Conservation (phyloP, 2,888 invertebrate species). For the Acleris holmiana region DNA sequence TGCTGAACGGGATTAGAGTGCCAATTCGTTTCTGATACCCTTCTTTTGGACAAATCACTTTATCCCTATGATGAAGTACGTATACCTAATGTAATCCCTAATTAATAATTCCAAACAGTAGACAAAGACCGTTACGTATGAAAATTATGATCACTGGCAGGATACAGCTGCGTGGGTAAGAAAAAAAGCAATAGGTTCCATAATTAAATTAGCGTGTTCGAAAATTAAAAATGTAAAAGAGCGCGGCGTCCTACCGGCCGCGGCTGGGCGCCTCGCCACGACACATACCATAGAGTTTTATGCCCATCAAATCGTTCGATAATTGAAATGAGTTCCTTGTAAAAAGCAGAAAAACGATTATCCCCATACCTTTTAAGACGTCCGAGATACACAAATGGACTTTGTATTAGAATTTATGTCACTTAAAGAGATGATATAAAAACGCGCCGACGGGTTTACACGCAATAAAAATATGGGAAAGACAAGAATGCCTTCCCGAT, state of each 20-base stretch:
- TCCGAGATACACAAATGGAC: constrained; percentile 84
- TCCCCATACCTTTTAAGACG: constrained; percentile 83
- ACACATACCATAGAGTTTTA: constrained; percentile 79
- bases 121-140: constrained; percentile 61
- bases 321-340: constrained; percentile 85
- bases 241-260: constrained; percentile 68
- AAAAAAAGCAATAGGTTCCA: constrained; percentile 64
- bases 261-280: constrained; percentile 76
- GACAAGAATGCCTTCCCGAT: constrained; percentile 78
- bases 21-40: constrained; percentile 12
- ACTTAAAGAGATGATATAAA: constrained; percentile 82
- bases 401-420: constrained; percentile 85
- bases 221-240: constrained; percentile 68
- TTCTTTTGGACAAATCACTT: background rate
- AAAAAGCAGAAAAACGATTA: constrained; percentile 84
- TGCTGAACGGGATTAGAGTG: constrained; percentile 8
- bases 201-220: constrained; percentile 82
- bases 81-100: background rate
- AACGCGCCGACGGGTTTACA: constrained; percentile 82
- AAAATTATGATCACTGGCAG: constrained; percentile 68
- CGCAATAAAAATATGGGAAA: constrained; percentile 84
- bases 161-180: constrained; percentile 70
- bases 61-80: background rate
- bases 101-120: constrained; percentile 26
- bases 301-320: constrained; percentile 81